Base-by-base conservation (phyloP, 2,113 vertebrate genomes). In the Percina caprodes region DNA sequence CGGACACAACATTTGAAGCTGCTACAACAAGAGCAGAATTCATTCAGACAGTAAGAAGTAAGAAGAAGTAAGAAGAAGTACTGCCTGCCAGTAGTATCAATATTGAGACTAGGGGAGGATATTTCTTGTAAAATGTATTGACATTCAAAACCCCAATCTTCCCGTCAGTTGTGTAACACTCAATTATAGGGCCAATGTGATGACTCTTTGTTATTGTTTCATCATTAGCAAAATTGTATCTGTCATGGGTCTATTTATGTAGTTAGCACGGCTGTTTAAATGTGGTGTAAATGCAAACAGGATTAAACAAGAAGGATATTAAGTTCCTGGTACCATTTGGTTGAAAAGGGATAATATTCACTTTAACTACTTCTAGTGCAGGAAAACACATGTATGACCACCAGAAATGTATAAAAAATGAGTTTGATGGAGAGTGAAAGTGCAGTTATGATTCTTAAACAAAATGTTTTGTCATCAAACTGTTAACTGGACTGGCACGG, bases 281-380 rank as follows among this genome's bases (percentile, higher is more conserved):
- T 60, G 69, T 24, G 65, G 24, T 59, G 66, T 30, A 70, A 86
- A 71, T 16, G 11, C 61, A 77, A 68, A 77, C 42, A 71, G 16
- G 23, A 54, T 69, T 45, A 4, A 23, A 45, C 66, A 74, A 59
- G 59, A 45, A 54, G 3, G 33, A 39, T 59, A n/a, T 59, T 69
- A 9, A 69, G 12, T 73, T 83, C 51, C 58, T 74, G 58, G 45
- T 24, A 4, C 2, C 14, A 39, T 62, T 48, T 18, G 9, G 35
- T 49, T 63, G 56, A 63, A 63, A 23, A 26, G 23, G 5, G 11
- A 15, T 21, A 61, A 35, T 14, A 42, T n/a, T 52, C 56, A 35
- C 6, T 10, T 24, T 1, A 3, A 16, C 6, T 23, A 68, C 12
- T 42, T 45, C 16, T 21, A 10, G 23, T 42, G n/a, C 48, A 55